Evolutionary conservation across 2,797 vertebrate species (phyloP), one percentile per base, ranked within the genome.

Genomic region (Delichon dasypus): DNA sequence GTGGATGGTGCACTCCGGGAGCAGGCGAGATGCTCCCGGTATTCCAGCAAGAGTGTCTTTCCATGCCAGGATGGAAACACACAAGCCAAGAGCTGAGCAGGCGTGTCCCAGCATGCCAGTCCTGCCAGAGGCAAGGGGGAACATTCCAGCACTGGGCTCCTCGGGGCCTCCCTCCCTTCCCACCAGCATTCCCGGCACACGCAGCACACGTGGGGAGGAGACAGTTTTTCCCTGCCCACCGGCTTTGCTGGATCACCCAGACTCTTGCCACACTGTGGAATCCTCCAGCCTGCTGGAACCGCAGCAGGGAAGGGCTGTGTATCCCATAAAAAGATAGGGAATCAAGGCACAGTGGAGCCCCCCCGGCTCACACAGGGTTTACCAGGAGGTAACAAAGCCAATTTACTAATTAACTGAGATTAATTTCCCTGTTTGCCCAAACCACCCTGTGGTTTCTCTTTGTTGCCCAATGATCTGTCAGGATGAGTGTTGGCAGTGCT

Each of bases 371-470:
- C 40, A 5, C 64, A 0, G 7, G 67, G 85, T 85, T 91, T 93
- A 91, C 32, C 17, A 1, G n/a, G 72, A 85, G 83, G 72, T 76
- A 85, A 90, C 22, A 23, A 88, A 94, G 68, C 90, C 82, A 93
- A 95, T 91, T 89, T 57, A 34, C 65, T 93, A 89, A 95, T 96
- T 88, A 94, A 85, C 67, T 0, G 2, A 83, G 94, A 93, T 95
- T 94, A 95, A 94, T 93, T 94, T 75, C 88, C 64, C 85, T 84
- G 44, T 89, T 95, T 92, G 81, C 92, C 85, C 71, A 82, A 95
- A 81, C 57, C 20, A 4, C 61, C 44, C 53, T 6, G 26, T 1
- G 36, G 77, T 92, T 95, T 92, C 65, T 47, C 60, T 55, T 53
- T 30, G 0, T 72, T 36, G 54, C 73, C 48, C 27, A 64, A 40